Percentiles rank a stretch among this genome's conserved stretches.
Evolutionary conservation across 35 echinoderm and acorn worm genomes (phyloP).

Genomic region (Ophioderma brevispina): DNA sequence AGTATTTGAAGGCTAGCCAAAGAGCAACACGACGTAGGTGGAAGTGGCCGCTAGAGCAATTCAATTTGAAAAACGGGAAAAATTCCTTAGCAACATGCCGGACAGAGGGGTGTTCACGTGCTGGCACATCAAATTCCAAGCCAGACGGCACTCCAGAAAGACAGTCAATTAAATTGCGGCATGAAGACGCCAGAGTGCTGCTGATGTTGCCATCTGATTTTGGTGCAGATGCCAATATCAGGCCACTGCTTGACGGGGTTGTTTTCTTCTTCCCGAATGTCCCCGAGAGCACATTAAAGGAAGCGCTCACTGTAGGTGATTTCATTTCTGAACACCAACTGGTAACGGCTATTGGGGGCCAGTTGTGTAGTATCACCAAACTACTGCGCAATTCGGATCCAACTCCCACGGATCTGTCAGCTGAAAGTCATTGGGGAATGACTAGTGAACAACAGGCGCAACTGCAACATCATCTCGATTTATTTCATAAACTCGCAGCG

Average conservation of each 20-base stretch:
- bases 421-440: not conserved
- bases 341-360: not conserved
- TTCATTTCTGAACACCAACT: not conserved
- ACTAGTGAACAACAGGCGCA: not conserved
- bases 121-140: not conserved
- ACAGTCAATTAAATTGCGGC: not conserved
- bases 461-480: not conserved
- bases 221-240: not conserved
- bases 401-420: not conserved
- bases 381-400: not conserved
- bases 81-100: not conserved
- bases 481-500: not conserved
- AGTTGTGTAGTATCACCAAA: not conserved
- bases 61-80: not conserved
- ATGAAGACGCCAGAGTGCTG: not conserved
- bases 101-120: not conserved
- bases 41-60: not conserved
- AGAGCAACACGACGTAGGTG: not conserved
- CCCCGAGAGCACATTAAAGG: not conserved
- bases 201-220: not conserved
- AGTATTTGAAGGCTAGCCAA: not conserved
- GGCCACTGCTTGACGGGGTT: not conserved
- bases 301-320: not conserved
- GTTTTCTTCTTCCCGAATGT: not conserved
- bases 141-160: not conserved